These are phyloP conservation scores for Nymphicus hollandicus DNA, from an alignment of 2,113 vertebrate genomes.

Conservation along the genomic window DNA sequence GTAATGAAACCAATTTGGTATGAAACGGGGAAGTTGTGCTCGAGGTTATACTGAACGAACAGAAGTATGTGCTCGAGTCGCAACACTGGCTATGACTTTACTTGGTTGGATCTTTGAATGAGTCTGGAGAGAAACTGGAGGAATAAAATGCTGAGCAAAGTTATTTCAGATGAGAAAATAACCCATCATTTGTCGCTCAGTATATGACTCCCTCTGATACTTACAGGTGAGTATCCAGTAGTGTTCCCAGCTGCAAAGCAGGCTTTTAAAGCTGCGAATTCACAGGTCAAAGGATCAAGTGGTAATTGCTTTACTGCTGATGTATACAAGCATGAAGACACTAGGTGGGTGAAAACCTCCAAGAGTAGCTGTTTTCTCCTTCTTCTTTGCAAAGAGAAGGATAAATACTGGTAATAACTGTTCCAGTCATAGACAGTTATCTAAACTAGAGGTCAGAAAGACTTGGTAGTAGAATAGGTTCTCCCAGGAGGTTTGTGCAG, in stretches of 20 bases:
- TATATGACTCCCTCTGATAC: neutral
- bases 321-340: neutral
- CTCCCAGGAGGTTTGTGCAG: neutral
- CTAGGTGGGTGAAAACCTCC: neutral
- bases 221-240: neutral
- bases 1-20: neutral
- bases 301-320: neutral
- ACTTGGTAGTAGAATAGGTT: neutral
- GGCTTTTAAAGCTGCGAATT: constrained; percentile 21
- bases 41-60: neutral
- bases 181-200: neutral
- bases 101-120: neutral
- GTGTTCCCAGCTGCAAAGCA: neutral
- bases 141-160: rapidly evolving
- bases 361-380: neutral
- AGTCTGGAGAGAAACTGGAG: neutral
- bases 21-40: neutral
- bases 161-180: neutral
- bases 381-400: neutral
- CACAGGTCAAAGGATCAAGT: neutral
- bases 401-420: neutral
- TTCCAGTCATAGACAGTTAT: neutral
- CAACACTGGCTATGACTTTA: neutral
- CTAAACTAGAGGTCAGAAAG: neutral
- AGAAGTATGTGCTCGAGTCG: rapidly evolving